Percentiles rank a stretch among this genome's conserved stretches.
Conservation (phyloP, 2,113 vertebrate species). For the Daubentonia madagascariensis region DNA sequence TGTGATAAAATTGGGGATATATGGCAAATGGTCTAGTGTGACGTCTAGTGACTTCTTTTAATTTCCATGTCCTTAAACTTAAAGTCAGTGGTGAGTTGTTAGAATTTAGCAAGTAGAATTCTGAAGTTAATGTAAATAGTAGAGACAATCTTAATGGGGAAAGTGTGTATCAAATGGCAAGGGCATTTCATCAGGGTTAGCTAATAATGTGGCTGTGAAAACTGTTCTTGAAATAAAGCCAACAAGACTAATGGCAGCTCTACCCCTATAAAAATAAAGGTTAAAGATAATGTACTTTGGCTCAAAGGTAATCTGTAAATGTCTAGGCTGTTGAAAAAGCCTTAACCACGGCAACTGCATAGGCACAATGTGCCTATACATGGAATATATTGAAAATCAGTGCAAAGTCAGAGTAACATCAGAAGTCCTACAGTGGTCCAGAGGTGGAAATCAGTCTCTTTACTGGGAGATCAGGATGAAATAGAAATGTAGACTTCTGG, state of each 20-base stretch:
- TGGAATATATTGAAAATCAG: background rate
- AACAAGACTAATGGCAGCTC: background rate
- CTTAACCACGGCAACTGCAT: background rate
- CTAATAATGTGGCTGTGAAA: background rate
- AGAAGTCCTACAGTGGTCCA: background rate
- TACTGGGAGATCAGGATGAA: background rate
- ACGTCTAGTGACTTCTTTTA: background rate
- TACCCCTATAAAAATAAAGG: slow-evolving; percentile 22
- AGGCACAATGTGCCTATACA: background rate
- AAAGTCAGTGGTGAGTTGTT: background rate
- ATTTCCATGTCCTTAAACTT: background rate
- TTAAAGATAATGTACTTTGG: background rate
- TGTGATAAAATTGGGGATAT: background rate
- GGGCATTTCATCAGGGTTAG: background rate
- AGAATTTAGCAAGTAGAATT: background rate
- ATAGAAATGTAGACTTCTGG: background rate
- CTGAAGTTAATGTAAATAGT: background rate
- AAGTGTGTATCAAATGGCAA: background rate
- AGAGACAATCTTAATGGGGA: background rate
- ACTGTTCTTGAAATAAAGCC: background rate
- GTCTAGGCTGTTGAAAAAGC: background rate
- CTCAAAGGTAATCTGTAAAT: background rate
- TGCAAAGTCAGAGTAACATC: background rate
- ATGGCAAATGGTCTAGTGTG: background rate
- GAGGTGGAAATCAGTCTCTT: background rate